Base-by-base conservation (phyloP, 2,113 vertebrate species). In the Axis porcinus region DNA sequence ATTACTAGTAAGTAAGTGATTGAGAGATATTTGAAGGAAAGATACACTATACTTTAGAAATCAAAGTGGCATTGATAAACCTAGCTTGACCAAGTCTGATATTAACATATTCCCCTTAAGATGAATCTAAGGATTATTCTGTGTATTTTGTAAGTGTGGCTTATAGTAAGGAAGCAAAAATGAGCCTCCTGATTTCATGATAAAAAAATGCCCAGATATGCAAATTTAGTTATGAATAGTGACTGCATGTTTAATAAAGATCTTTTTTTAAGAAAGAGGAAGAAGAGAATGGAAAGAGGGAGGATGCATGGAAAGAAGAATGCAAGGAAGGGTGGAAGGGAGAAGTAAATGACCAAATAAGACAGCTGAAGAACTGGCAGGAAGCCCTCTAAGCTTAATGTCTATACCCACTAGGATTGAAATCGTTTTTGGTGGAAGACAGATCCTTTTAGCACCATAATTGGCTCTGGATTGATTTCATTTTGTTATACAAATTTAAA, bases 171-270 rank as follows among this genome's bases (percentile, higher is more conserved):
- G 60, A 74, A 97, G 33, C 78, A 74, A 79, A 89, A 98, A 64
- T 23, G 47, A 95, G 16, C 36, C 94, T 83, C n/a, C n/a, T 83
- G 33, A 83, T 83, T 15, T 95, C 50, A 40, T 62, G 8, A 76
- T 97, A 96, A 97, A 96, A 79, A 62, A 97, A 93, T 64, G 54
- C 55, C 54, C 62, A 97, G 50, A 98, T 98, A 96, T 89, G 95
- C 36, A 95, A 50, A 92, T 96, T 98, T 97, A 96, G 93, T 97
- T 96, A 97, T 97, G 90, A 91, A 62, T 74, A 90, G 95, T 97
- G 85, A 97, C 50, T 74, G 78, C 58, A 62, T 86, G 25, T 70
- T 96, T 92, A 86, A 55, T 91, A 52, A 94, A 74, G n/a, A 88
- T 78, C 6, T 40, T 88, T 93, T 33, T 70, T 89, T n/a, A 11